Base-by-base conservation (phyloP, 2,888 invertebrate genomes). In the Aricia artaxerxes region DNA sequence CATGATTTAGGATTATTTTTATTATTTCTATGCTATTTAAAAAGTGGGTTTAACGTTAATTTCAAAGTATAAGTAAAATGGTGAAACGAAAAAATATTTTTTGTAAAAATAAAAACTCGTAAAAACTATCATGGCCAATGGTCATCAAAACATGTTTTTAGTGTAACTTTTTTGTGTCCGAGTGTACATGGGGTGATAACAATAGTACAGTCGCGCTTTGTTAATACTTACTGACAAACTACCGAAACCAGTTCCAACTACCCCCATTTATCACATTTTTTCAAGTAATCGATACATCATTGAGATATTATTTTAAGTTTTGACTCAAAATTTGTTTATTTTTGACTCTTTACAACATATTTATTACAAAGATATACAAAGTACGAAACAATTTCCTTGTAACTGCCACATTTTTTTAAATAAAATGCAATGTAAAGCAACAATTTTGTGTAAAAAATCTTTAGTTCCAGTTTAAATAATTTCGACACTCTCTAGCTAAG, bases 191-290 rank as follows among this genome's bases (percentile, higher is more conserved):
- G 73, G 73, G 76, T 13, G 3, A 35, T 4, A 49, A 76, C 76
- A 76, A 76, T 53, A 31, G 75, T 53, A 16, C 76, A 76, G 57
- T 76, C 53, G 35, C 31, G 76, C 76, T 76, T 53, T 49, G 49
- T 75, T 6, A 31, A 53, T 4, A 13, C 24, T 31, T n/a, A 31
- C 44, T 53, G 53, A 53, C 75, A 24, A 76, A 35, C 57, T 31
- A 35, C 49, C 76, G 16, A 49, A 76, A 76, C 76, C 76, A 76
- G 76, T 76, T 76, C 16, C 16, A 49, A 3, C 13, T 35, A 76
- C 76, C 76, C 76, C 7, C 2, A 57, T 57, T 76, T 76, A n/a
- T 57, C 1, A 16, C n/a, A 73, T 31, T 11, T 40, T 72, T 61
- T 11, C 31, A 24, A 35, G 40, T 73, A 44, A 73, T 73, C 40